These are phyloP conservation scores for Chlorospingus semifuscus DNA, from an alignment of 2,797 vertebrate species.

Conservation along the genomic window DNA sequence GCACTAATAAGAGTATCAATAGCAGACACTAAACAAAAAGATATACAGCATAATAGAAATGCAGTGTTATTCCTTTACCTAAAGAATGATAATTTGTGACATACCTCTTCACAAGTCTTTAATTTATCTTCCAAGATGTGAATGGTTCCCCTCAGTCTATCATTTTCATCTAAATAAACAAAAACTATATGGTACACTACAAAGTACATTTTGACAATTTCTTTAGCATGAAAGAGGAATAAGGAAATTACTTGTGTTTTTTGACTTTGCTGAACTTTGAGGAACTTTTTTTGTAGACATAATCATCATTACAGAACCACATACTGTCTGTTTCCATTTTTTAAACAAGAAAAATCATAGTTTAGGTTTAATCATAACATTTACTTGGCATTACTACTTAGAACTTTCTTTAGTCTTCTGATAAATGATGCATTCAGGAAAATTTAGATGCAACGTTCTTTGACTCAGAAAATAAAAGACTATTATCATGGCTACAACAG, in stretches of 20 bases:
- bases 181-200: not conserved
- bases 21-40: not conserved
- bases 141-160: conserved; percentile 64
- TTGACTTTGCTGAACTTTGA: not conserved
- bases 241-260: not conserved
- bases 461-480: not conserved
- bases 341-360: not conserved
- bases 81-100: not conserved
- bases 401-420: not conserved
- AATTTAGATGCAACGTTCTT: not conserved
- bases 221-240: not conserved
- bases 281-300: not conserved
- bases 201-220: not conserved
- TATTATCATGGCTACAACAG: not conserved
- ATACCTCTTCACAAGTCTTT: conserved; percentile 68
- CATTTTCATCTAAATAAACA: conserved; percentile 74
- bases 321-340: not conserved
- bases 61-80: not conserved
- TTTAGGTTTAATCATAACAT: not conserved
- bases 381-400: not conserved
- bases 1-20: not conserved
- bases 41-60: not conserved
- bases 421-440: not conserved
- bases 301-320: not conserved
- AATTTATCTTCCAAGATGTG: conserved; percentile 67